Conservation (phyloP, 2,113 vertebrate genomes). For the Hippocampus barbouri region DNA sequence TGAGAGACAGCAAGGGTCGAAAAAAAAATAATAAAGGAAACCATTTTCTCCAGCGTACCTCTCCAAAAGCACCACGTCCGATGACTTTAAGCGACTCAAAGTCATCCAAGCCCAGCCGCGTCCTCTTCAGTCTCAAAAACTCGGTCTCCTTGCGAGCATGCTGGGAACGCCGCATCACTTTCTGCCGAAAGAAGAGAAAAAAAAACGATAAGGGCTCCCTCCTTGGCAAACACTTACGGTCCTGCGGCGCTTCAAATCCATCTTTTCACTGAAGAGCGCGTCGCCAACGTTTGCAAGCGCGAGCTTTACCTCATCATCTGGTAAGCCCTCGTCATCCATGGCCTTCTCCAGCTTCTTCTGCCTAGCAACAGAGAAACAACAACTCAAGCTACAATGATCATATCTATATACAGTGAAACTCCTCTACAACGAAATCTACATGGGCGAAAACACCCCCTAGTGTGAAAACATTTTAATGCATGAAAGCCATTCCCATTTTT, state of each 20-base stretch:
- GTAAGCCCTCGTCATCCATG: slow-evolving; percentile 95
- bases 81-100: slow-evolving; percentile 98
- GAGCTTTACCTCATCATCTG: slow-evolving; percentile 84
- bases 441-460: too few relatives aligned
- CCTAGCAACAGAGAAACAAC: slow-evolving; percentile 43
- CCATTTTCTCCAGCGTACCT: slow-evolving; percentile 68
- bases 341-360: slow-evolving; percentile 97
- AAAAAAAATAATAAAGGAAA: neutral
- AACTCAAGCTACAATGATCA: neutral
- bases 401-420: too few relatives aligned
- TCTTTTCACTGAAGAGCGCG: neutral
- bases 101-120: slow-evolving; percentile 90
- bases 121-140: slow-evolving; percentile 92
- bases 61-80: slow-evolving; percentile 94
- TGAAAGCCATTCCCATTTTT: too few relatives aligned
- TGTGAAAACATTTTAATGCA: too few relatives aligned
- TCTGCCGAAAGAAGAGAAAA: slow-evolving; percentile 66
- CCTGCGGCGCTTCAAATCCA: neutral
- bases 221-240: neutral
- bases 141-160: slow-evolving; percentile 97
- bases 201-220: neutral
- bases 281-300: neutral
- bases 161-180: slow-evolving; percentile 89
- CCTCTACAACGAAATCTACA: too few relatives aligned
- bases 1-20: neutral